Conservation (phyloP, 2,888 invertebrate species). For the Drosophila incognita region DNA sequence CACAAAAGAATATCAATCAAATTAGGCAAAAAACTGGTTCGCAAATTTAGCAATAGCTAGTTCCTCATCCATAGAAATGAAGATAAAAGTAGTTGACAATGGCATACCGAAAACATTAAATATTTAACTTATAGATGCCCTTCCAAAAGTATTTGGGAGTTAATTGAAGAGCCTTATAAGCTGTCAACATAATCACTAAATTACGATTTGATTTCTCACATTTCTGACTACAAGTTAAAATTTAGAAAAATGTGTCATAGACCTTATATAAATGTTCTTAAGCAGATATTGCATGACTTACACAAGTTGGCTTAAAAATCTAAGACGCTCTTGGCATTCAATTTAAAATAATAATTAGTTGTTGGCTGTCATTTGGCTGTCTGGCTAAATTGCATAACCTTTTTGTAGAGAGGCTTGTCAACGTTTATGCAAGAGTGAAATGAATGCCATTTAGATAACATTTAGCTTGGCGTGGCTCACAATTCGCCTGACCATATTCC, state of each 20-base stretch:
- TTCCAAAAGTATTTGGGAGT: background rate
- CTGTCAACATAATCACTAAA: background rate
- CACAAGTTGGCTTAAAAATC: background rate
- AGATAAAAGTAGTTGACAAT: conserved; percentile 46
- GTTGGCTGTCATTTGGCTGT: conserved; percentile 20
- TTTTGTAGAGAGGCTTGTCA: conserved; percentile 41
- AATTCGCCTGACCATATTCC: conserved; percentile 40
- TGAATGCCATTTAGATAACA: conserved; percentile 74
- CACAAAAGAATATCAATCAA: conserved; percentile 47
- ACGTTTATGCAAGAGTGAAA: conserved; percentile 71
- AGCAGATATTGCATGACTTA: background rate
- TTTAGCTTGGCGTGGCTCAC: conserved; percentile 51
- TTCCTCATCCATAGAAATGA: conserved; percentile 23
- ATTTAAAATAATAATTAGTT: conserved; percentile 20
- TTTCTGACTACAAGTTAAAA: background rate
- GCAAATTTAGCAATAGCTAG: conserved; percentile 44
- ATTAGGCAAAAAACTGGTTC: conserved; percentile 64
- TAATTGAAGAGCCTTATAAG: background rate
- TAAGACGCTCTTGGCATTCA: conserved; percentile 5
- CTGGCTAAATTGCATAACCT: conserved; percentile 42
- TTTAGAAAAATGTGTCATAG: background rate
- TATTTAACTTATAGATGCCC: conserved; percentile 28
- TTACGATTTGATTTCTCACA: background rate
- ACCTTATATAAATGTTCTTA: background rate
- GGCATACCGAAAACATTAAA: conserved; percentile 24